These are phyloP conservation scores for Corapipo altera DNA, from an alignment of 2,113 vertebrate species.

Conservation along the genomic window DNA sequence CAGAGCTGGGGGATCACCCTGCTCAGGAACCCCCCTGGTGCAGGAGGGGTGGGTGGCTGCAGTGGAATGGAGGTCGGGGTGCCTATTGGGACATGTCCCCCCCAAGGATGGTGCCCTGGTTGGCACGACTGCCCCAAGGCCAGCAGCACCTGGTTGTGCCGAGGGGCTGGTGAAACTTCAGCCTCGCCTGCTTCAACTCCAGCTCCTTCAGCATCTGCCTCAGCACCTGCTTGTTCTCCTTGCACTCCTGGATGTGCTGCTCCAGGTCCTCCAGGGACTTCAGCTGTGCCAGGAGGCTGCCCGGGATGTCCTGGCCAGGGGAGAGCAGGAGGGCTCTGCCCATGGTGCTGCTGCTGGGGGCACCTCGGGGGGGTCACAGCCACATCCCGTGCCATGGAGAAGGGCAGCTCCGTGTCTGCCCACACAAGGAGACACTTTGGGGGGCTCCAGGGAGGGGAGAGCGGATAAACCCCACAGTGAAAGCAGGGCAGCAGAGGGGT, in stretches of 20 bases:
- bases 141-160: not conserved
- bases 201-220: not conserved
- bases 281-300: not conserved
- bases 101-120: fast-evolving
- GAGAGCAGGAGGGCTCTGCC: not conserved
- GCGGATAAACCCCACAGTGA: not conserved
- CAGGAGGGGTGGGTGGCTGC: not conserved
- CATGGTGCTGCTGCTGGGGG: not conserved
- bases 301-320: not conserved
- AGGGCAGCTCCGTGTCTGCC: not conserved
- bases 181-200: not conserved
- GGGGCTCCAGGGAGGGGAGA: not conserved
- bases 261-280: not conserved
- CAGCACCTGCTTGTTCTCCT: not conserved
- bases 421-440: no score
- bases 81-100: fast-evolving
- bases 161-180: not conserved
- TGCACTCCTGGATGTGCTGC: not conserved
- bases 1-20: not conserved
- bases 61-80: not conserved
- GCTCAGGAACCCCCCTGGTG: not conserved
- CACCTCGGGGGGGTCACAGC: fast-evolving
- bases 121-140: fast-evolving
- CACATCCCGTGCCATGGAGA: not conserved
- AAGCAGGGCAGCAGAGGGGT: not conserved